Percentiles rank a stretch among this genome's conserved stretches.
Evolutionary conservation across 2,797 vertebrate genomes (phyloP).

Genomic region (Oryzias sinensis): DNA sequence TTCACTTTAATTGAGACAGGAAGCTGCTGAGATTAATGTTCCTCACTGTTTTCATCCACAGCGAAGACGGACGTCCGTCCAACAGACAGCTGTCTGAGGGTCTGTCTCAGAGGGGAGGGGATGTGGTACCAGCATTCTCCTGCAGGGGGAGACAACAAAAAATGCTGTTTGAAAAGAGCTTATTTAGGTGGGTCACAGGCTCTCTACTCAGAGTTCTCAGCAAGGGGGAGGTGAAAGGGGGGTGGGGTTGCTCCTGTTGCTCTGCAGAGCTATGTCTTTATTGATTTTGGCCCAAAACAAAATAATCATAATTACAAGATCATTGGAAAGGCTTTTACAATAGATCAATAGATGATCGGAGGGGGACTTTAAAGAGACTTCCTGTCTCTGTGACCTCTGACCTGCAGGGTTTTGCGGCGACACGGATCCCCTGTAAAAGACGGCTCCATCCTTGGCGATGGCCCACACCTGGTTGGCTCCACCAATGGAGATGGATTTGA

Average conservation of each 20-base stretch:
- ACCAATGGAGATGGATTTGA: slow-evolving; percentile 90
- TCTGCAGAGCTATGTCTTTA: no score
- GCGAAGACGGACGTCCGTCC: slow-evolving; percentile 90
- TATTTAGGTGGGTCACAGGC: no score
- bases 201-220: no score
- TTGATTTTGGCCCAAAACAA: no score
- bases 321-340: no score
- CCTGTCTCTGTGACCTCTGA: slow-evolving; percentile 12
- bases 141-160: slow-evolving; percentile 47
- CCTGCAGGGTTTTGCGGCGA: slow-evolving; percentile 86
- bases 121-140: slow-evolving; percentile 97
- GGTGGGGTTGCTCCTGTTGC: no score
- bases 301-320: no score
- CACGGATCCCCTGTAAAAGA: slow-evolving; percentile 94
- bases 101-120: slow-evolving; percentile 88
- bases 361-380: no score
- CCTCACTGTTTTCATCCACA: slow-evolving; percentile 91
- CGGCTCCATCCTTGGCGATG: slow-evolving; percentile 88
- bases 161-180: no score
- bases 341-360: no score
- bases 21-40: not conserved
- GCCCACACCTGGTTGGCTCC: slow-evolving; percentile 94
- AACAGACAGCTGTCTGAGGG: slow-evolving; percentile 90
- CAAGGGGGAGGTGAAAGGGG: not conserved
- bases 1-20: not conserved